phyloP scores from a whole-genome alignment of 2,113 vertebrate genomes.

The Trochalopteron elliotii region DNA sequence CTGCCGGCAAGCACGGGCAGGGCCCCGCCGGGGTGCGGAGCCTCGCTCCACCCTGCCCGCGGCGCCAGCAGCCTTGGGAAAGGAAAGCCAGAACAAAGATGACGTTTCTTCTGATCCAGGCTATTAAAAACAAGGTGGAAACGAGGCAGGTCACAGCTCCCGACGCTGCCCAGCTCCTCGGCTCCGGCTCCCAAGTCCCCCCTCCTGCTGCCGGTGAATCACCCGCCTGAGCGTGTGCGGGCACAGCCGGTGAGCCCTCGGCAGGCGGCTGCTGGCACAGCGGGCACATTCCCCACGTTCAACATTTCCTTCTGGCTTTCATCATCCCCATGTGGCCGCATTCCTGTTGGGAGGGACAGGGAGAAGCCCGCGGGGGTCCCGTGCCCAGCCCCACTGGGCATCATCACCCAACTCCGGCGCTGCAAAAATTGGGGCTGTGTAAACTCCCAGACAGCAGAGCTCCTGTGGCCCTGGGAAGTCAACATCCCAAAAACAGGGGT shows the following conservation, averaged over 20 bases:
- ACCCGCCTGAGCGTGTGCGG: conserved; percentile 20
- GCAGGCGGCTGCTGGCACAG: neutral
- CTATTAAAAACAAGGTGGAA: conserved; percentile 10
- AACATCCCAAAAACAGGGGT: rapidly evolving
- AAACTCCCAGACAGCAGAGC: rapidly evolving
- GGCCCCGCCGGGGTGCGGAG: neutral
- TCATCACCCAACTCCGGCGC: rapidly evolving
- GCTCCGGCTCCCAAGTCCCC: neutral
- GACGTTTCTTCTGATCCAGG: neutral
- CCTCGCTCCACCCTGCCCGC: conserved; percentile 17
- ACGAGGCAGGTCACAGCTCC: neutral
- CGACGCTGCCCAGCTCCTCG: neutral
- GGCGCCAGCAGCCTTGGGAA: conserved; percentile 38
- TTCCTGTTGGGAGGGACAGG: neutral
- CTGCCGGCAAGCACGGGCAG: conserved; percentile 31
- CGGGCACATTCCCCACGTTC: neutral
- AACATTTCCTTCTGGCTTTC: neutral
- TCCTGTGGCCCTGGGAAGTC: neutral
- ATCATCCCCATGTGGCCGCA: neutral
- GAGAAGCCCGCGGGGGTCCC: neutral
- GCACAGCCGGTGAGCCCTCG: neutral
- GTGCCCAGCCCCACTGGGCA: rapidly evolving
- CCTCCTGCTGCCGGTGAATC: conserved; percentile 49
- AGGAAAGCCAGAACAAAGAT: conserved; percentile 33
- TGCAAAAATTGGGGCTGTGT: rapidly evolving